Evolutionary conservation across 2,113 vertebrate species (phyloP).

Genomic region (Merops nubicus): DNA sequence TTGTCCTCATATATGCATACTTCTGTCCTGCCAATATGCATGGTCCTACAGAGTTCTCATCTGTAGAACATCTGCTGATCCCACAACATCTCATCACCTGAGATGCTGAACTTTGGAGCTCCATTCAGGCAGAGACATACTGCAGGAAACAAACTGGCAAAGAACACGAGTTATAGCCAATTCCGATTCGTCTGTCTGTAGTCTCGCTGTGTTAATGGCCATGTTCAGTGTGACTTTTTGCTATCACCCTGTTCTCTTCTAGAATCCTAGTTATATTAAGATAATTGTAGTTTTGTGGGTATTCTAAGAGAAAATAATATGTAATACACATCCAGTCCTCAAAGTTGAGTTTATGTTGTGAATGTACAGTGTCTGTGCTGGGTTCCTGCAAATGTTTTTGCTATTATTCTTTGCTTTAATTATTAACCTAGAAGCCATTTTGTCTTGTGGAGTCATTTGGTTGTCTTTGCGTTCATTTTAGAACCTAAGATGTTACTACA

Average conservation of each 20-base stretch:
- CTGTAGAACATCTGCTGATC: background rate
- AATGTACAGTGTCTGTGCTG: background rate
- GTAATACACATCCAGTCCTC: background rate
- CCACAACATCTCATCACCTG: background rate
- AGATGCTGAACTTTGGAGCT: background rate
- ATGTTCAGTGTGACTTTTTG: background rate
- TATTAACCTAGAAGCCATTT: background rate
- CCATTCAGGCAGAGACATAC: rapidly evolving
- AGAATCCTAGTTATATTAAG: background rate
- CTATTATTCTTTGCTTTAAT: background rate
- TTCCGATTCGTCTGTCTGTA: background rate
- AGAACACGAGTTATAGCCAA: background rate
- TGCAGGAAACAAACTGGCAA: background rate
- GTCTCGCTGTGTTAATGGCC: background rate
- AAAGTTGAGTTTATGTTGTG: background rate
- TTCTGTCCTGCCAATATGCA: background rate
- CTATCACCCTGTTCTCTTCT: background rate
- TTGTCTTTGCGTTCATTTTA: background rate
- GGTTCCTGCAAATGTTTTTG: background rate
- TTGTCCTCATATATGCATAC: background rate
- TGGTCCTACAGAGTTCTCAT: background rate
- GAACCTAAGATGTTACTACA: background rate
- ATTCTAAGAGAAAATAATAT: background rate
- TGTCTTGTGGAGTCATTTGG: background rate
- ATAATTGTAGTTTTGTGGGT: background rate